These are phyloP conservation scores for Cheilosia grossa DNA, from an alignment of 2,888 invertebrate genomes.

Conservation along the genomic window DNA sequence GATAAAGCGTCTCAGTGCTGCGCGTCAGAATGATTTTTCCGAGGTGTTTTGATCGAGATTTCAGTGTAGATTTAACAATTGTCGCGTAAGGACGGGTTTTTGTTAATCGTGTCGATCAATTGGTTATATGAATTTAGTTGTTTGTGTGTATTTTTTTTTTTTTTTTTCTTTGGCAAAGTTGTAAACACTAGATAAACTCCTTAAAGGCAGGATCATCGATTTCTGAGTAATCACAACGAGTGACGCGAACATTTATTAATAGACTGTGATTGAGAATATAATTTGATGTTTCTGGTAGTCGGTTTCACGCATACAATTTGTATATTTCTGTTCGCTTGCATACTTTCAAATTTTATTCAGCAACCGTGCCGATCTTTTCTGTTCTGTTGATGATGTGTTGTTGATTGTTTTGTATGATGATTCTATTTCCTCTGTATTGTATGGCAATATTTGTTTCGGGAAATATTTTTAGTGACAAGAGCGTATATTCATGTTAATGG, in stretches of 20 bases:
- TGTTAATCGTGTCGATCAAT: slow-evolving; percentile 31
- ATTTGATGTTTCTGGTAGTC: slow-evolving; percentile 23
- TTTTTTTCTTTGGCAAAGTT: neutral
- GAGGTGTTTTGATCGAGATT: slow-evolving; percentile 72
- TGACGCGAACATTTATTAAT: slow-evolving; percentile 66
- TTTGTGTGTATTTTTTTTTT: neutral
- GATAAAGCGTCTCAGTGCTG: slow-evolving; percentile 52
- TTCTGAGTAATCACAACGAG: slow-evolving; percentile 40
- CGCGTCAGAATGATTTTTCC: slow-evolving; percentile 63
- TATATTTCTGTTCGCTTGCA: slow-evolving; percentile 17
- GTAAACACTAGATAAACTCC: slow-evolving; percentile 17
- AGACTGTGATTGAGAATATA: slow-evolving; percentile 57
- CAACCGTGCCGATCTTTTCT: slow-evolving; percentile 16
- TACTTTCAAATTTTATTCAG: slow-evolving; percentile 13
- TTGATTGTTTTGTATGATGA: slow-evolving; percentile 39
- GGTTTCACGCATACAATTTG: slow-evolving; percentile 32
- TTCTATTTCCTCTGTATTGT: slow-evolving; percentile 22
- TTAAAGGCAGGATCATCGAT: slow-evolving; percentile 41
- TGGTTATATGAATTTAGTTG: too few relatives aligned
- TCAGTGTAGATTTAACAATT: slow-evolving; percentile 71
- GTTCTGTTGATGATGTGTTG: slow-evolving; percentile 27
- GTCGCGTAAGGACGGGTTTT: slow-evolving; percentile 59
- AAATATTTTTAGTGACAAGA: slow-evolving; percentile 53
- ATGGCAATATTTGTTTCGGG: slow-evolving; percentile 12
- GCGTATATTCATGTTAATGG: slow-evolving; percentile 32